phyloP scores from a whole-genome alignment of 2,113 vertebrate species.

The Dromiciops gliroides region DNA sequence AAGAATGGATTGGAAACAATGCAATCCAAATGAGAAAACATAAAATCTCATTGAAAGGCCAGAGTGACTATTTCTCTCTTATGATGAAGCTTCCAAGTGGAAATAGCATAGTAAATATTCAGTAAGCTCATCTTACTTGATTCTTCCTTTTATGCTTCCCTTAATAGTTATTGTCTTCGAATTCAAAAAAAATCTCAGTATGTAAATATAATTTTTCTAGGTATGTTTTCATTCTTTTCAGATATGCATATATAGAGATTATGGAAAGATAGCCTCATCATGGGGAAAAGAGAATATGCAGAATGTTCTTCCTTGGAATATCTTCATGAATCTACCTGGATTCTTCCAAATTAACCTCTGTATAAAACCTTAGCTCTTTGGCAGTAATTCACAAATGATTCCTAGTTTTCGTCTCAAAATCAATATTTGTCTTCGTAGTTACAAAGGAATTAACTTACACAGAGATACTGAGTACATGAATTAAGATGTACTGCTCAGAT shows the following conservation, averaged over 20 bases:
- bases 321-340: neutral
- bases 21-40: constrained; percentile 38
- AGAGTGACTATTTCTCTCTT: constrained; percentile 30
- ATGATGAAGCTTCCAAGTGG: constrained; percentile 24
- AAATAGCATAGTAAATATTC: constrained; percentile 45
- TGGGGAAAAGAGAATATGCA: neutral
- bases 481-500: neutral
- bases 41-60: constrained; percentile 16
- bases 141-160: neutral
- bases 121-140: neutral
- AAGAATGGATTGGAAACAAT: constrained; percentile 43
- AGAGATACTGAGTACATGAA: neutral
- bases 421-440: constrained; percentile 1
- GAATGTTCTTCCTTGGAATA: constrained; percentile 46
- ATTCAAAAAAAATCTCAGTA: constrained; percentile 27
- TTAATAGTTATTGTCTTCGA: constrained; percentile 35
- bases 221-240: constrained; percentile 24
- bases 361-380: neutral
- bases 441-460: neutral
- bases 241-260: neutral
- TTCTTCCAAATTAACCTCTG: neutral
- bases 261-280: neutral
- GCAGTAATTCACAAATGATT: constrained; percentile 1
- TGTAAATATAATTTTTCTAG: constrained; percentile 20
- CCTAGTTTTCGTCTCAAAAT: neutral